Base-by-base conservation (phyloP, 2,888 invertebrate species). In the Erebia epiphron region DNA sequence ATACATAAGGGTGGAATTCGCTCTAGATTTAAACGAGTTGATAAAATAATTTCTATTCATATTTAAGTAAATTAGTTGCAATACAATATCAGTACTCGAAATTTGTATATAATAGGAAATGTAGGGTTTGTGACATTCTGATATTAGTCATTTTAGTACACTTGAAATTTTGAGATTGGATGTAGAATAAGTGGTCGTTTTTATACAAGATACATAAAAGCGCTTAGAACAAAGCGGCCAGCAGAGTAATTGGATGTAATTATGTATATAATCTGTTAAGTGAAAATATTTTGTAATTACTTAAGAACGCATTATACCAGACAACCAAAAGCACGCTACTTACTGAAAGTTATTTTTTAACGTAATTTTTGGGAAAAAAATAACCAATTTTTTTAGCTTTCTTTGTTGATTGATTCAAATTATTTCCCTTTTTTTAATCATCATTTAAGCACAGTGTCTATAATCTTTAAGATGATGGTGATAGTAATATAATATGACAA, bases 401-500 rank as follows among this genome's bases (percentile, higher is more conserved):
- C 14, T 9, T 16, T 16, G 2, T 60, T 26, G 26, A 26, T 26
- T 26, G 5, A 35, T 35, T 35, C 5, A 35, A 35, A 35, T 35
- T 35, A 35, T 35, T 35, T 35, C 35, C 13, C 65, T 72, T 68
- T 68, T 68, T 69, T 69, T 35, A 35, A 73, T 66, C 73, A 61
- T 73, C 69, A 21, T 69, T 67, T 67, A 66, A 68, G 61, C 64
- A 66, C 67, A 73, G 69, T 65, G 73, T 70, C 70, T 70, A 26
- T 14, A 21, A 69, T 70, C 70, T 70, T 13, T 14, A 21, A 69
- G 71, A 74, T 69, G 66, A 67, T 69, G 70, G 72, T 74, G 73
- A 74, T 74, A 74, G 74, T 74, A 73, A 69, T 72, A 67, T 73
- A 64, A 64, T 62, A 70, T 60, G 68, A 72, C 68, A 69, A 74